Conservation (phyloP, 2,888 invertebrate genomes). For the Himalopsyche anomala region DNA sequence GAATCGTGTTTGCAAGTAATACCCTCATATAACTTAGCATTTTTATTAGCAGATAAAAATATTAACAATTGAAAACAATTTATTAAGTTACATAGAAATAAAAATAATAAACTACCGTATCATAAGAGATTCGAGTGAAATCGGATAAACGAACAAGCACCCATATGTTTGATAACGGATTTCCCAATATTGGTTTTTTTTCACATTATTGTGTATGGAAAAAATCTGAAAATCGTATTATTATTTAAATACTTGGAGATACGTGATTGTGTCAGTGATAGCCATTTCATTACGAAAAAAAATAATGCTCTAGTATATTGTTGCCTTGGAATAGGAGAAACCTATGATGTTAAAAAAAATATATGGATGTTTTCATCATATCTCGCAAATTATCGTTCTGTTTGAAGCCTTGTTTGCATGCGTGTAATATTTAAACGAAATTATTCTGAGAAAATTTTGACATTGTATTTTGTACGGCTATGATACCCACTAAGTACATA, state of each 20-base stretch:
- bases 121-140: background rate
- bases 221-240: slow-evolving; percentile 31
- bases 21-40: too few relatives aligned
- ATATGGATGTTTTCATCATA: slow-evolving; percentile 44
- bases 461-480: background rate
- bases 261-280: slow-evolving; percentile 48
- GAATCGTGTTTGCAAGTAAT: too few relatives aligned
- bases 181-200: slow-evolving; percentile 11
- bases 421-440: slow-evolving; percentile 54
- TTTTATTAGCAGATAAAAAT: background rate
- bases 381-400: background rate
- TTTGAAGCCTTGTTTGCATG: slow-evolving; percentile 16
- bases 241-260: slow-evolving; percentile 8
- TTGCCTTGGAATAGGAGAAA: slow-evolving; percentile 54
- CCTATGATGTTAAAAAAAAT: slow-evolving; percentile 38
- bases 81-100: background rate
- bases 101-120: background rate
- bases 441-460: slow-evolving; percentile 48
- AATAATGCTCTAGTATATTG: slow-evolving; percentile 6
- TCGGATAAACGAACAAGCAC: background rate
- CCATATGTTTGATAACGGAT: slow-evolving; percentile 28
- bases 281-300: slow-evolving; percentile 14
- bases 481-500: too few relatives aligned
- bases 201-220: background rate
- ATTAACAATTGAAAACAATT: background rate